phyloP scores from a whole-genome alignment of 2,113 vertebrate genomes.

The Conger conger region DNA sequence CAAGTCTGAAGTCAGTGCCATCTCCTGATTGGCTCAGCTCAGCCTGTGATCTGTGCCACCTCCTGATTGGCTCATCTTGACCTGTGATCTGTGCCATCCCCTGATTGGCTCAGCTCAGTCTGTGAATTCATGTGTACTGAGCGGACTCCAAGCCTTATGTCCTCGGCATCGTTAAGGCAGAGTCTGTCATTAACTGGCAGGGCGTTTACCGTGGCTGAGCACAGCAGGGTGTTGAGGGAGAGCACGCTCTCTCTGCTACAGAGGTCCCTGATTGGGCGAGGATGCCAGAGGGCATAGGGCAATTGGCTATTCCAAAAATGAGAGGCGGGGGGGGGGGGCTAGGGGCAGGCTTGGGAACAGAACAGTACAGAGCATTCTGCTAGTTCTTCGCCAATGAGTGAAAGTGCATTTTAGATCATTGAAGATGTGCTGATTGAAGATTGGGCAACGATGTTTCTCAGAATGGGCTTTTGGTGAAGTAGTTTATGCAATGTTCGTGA shows the following conservation, averaged over 20 bases:
- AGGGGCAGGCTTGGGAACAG: background rate
- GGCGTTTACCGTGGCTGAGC: background rate
- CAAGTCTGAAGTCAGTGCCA: background rate
- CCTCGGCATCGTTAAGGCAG: background rate
- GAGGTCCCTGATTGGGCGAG: background rate
- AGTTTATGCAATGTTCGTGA: background rate
- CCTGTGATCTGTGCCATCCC: no score
- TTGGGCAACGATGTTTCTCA: background rate
- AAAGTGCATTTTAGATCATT: background rate
- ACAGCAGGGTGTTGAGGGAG: background rate
- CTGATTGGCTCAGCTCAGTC: background rate
- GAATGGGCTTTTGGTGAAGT: background rate
- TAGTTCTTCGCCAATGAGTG: background rate
- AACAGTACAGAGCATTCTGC: background rate
- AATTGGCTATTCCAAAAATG: background rate
- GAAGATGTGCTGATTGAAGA: background rate
- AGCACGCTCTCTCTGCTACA: no score
- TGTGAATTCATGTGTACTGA: background rate
- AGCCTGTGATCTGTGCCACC: no score
- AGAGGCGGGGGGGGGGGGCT: no score
- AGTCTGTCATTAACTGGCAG: background rate
- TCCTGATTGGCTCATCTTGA: background rate
- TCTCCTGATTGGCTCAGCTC: background rate
- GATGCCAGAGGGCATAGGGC: background rate
- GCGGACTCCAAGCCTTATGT: background rate